A percentile compares a stretch with the other conserved stretches of the same genome.
phyloP scores from a whole-genome alignment of 2,888 invertebrate genomes.

The Scaptomyza caliginosa region DNA sequence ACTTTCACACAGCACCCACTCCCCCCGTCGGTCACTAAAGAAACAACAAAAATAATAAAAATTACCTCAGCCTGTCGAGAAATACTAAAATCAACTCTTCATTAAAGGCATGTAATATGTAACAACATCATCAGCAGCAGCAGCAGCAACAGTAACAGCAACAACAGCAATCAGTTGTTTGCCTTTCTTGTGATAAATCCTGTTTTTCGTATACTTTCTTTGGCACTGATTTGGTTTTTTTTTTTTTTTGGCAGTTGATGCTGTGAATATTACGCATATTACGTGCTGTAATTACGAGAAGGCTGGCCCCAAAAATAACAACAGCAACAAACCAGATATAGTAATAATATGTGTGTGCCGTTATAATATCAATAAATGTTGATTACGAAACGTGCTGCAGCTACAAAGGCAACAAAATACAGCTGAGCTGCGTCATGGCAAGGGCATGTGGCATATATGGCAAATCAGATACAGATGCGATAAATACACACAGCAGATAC shows the following conservation, averaged over 20 bases:
- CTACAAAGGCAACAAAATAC: neutral
- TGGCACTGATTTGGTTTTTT: constrained; percentile 13
- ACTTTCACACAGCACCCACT: constrained; percentile 47
- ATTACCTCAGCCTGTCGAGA: constrained; percentile 17
- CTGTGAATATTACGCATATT: constrained; percentile 79
- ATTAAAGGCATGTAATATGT: constrained; percentile 32
- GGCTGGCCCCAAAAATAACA: constrained; percentile 8
- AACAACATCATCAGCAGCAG: constrained; percentile 37
- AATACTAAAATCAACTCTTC: constrained; percentile 41
- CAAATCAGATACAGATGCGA: constrained; percentile 24
- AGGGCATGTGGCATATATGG: neutral
- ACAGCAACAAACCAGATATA: neutral
- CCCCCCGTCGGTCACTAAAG: too few relatives aligned
- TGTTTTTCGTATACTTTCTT: constrained; percentile 46
- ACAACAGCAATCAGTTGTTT: constrained; percentile 18
- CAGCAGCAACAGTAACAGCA: neutral
- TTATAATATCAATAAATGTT: constrained; percentile 74
- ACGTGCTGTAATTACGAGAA: constrained; percentile 72
- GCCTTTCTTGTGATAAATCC: constrained; percentile 21
- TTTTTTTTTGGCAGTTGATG: constrained; percentile 52
- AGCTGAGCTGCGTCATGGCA: constrained; percentile 5
- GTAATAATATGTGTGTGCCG: constrained; percentile 38
- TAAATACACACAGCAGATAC: neutral
- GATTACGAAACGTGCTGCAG: constrained; percentile 69
- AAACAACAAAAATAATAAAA: constrained; percentile 5